Evolutionary conservation across 2,797 vertebrate genomes (phyloP), one percentile per base, ranked within the genome.

Genomic region (Enoplosus armatus): DNA sequence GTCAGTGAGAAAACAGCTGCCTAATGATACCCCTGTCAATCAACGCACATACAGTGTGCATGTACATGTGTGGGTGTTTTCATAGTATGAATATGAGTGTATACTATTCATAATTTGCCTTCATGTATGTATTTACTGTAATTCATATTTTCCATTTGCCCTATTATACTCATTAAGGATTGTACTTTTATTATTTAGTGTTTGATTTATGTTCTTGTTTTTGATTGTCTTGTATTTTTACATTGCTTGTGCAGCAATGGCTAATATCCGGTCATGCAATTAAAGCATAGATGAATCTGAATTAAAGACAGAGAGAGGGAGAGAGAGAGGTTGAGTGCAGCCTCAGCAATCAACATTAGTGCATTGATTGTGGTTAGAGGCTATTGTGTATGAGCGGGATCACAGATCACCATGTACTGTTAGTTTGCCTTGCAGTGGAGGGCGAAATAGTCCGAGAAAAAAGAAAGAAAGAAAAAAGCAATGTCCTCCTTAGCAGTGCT

Each of bases 331-430:
- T 48, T 50, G 50, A 68, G 65, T 68, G 63, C 69, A 62, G 79
- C 64, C 54, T 72, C 66, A 58, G 71, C 56, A 83, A 84, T 86
- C 80, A 79, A 18, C 79, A 79, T 85, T 72, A 77, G 60, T 65
- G 59, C 45, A 63, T 47, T 74, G 63, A 80, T 76, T 81, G 62
- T 77, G 60, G 27, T 76, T 77, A 31, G 79, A 74, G 66, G 66
- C 63, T 77, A 45, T 68, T 81, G n/a, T 80, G 77, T 54, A 47
- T 79, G 59, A 68, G 70, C 56, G 22, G 66, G 65, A 72, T 78
- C 60, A 58, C 75, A 77, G 82, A 77, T 83, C 72, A 76, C 66
- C 82, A 53, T 65, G 33, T 66, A 51, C 58, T 64, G 81, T 67
- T 62, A 59, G 51, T 65, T 72, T 78, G 60, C 43, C 60, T 68